A percentile compares a stretch with the other conserved stretches of the same genome.
Conservation (phyloP, 2,113 vertebrate genomes). For the Cottus gobio region DNA sequence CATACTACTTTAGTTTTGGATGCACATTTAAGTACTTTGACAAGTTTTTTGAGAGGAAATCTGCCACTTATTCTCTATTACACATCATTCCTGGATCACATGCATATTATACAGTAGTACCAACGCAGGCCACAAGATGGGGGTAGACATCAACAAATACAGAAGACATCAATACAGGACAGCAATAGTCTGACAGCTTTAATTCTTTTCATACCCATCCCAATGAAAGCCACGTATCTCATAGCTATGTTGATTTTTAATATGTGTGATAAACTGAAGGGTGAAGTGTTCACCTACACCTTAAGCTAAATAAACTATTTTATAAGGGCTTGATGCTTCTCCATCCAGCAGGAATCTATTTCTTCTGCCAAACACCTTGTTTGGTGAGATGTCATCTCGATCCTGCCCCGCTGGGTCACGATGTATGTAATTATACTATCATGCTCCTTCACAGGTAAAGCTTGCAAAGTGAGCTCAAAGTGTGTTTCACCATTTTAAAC, state of each 20-base stretch:
- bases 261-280: background rate
- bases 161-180: background rate
- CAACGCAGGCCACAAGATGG: conserved; percentile 69
- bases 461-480: background rate
- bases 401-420: background rate
- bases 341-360: background rate
- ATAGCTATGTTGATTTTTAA: background rate
- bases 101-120: conserved; percentile 18
- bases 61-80: background rate
- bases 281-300: background rate
- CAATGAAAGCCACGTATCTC: background rate
- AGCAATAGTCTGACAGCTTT: background rate
- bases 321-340: background rate
- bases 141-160: conserved; percentile 44
- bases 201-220: background rate
- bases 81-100: background rate
- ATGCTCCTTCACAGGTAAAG: too few relatives aligned
- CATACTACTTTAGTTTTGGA: background rate
- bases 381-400: background rate
- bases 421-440: too few relatives aligned
- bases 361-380: background rate
- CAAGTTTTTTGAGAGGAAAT: background rate
- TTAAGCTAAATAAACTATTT: background rate
- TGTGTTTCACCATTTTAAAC: background rate
- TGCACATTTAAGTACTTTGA: background rate